Evolutionary conservation across 2,888 invertebrate genomes (phyloP), one percentile per base, ranked within the genome.

Genomic region (Drosophila nigricruria): DNA sequence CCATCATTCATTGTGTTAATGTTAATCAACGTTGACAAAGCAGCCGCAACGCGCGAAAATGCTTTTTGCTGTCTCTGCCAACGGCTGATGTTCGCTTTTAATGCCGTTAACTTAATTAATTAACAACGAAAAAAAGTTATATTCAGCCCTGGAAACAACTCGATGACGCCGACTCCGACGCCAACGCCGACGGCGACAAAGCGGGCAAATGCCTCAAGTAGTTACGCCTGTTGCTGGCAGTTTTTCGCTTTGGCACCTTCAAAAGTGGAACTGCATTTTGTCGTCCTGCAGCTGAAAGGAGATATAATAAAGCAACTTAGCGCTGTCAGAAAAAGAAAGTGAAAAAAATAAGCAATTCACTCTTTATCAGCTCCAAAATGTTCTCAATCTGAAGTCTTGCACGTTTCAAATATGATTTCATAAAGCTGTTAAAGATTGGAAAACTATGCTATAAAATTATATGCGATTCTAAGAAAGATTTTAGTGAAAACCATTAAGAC

Each of bases 1-100:
- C 73, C 91, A 89, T 91, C 90, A 88, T 86, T 91, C 91, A 91
- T 91, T 91, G 86, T 69, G 82, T 82, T 91, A 90, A 90, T 85
- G 81, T 86, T 92, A 91, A 92, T 90, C 87, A 89, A 79, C 79
- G 70, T 65, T 84, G 88, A 88, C 83, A 88, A 82, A 70, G 77
- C 73, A 81, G 82, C 82, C 85, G 79, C 88, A 82, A 84, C 77
- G 77, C 77, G 70, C 70, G 73, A 73, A 74, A 88, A 79, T 72
- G 85, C 83, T 73, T 80, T 79, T 70, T 78, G 65, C 77, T 62
- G 50, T 58, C 61, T 50, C 54, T 66, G 59, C 23, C 66, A 42
- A 52, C 70, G 32, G 25, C 71, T 63, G 73, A 56, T 58, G 74
- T 61, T 56, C 54, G 43, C 49, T 64, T 61, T 69, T 81, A 70